Base-by-base conservation (phyloP, 2,888 invertebrate species). In the Dusona sp. region DNA sequence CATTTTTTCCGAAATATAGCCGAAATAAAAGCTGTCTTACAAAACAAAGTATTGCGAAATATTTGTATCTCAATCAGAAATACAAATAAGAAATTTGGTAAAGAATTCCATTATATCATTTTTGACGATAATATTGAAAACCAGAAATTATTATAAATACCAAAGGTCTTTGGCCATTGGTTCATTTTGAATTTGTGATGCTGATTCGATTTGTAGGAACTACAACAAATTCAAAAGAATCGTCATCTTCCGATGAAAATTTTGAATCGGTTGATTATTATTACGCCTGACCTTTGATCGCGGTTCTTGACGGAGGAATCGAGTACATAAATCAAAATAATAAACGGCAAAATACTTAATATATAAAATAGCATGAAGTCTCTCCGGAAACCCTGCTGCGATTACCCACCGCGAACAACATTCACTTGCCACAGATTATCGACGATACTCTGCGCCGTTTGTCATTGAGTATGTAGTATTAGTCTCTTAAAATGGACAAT, bases 361-460 rank as follows among this genome's bases (percentile, higher is more conserved):
- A 33, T 42, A 67, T 74, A 7, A 3, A 74, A 42, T 8, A 61
- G 22, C 25, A 29, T 42, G 11, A n/a, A 51, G 22, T 33, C 19
- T 4, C 6, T 48, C 13, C 19, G 57, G 48, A 25, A 48, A 29
- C 68, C 72, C 64, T 19, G 22, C 57, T 64, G 22, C 61, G 48
- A 38, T 16, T 33, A 48, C 19, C 67, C 74, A 64, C 36, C 64
- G n/a, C 25, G 25, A 36, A 68, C 36, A 38, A 70, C 25, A 72
- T 75, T n/a, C 3, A 75, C 61, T 68, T 51, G 16, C 33, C 29
- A 81, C 67, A 73, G 48, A 51, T 73, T 72, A 72, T n/a, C 36
- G 51, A 36, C 36, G 68, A 79, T 68, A 38, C 67, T 51, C 73
- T 25, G 67, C 48, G 73, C 48, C 13, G 33, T 61, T 54, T 67